Base-by-base conservation (phyloP, 2,113 vertebrate genomes). In the human (Homo sapiens) region DNA sequence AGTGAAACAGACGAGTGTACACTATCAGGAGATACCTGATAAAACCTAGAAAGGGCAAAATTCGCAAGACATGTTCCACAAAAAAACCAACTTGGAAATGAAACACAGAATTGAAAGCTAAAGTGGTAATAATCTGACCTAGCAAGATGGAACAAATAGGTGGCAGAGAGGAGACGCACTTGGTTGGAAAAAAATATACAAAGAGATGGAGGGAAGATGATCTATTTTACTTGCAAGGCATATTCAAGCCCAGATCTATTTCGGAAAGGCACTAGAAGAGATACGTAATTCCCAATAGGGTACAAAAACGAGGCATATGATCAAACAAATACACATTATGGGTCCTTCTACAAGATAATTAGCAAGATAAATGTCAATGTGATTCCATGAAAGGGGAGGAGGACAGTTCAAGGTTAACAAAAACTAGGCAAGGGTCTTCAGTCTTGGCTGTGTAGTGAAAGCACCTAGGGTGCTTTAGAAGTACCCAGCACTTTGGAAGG, bases 1-100 rank as follows among this genome's bases (percentile, higher is more conserved):
- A 91, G 70, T 55, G 91, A 96, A 96, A 87, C 59, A 89, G 89
- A 94, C 75, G 23, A 97, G 78, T 59, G 57, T 9, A 2, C 78
- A 52, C 78, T 86, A n/a, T 87, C 73, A 92, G 92, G n/a, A n/a
- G 78, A 93, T 1, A 76, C 59, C 80, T 88, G 48, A 97, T 76
- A 97, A 93, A 96, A 86, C 30, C 72, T 40, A 30, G 93, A 10
- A 88, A 93, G 59, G 55, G 38, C 35, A 68, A 73, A 75, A 27
- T 57, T 83, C 85, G 96, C 85, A 80, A 97, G 59, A 92, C 48
- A 92, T 40, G 25, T 72, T 57, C 30, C 72, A 20, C 38, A 52
- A 55, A 97, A 91, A 95, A 13, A 73, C 32, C 38, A 88, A 66
- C 45, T 80, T 93, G 76, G 57, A 98, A 94, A 72, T 75, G 50